These are phyloP conservation scores for Syrista parreyssii DNA, from an alignment of 2,888 invertebrate genomes.

Conservation along the genomic window DNA sequence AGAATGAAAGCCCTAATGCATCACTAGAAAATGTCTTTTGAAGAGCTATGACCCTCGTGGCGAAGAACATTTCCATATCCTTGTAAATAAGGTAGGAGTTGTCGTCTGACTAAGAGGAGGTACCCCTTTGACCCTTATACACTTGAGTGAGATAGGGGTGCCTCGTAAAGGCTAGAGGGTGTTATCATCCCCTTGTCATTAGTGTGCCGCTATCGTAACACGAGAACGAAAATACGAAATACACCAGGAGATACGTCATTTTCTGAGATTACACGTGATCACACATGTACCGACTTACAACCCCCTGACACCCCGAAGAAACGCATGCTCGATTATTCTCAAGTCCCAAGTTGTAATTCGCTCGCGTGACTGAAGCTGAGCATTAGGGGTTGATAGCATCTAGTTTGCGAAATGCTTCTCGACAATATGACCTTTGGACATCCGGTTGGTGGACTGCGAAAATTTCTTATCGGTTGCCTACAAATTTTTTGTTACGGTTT, in stretches of 20 bases:
- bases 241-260: background rate
- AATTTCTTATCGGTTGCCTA: background rate
- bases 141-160: background rate
- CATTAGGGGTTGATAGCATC: background rate
- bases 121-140: background rate
- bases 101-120: background rate
- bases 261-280: background rate
- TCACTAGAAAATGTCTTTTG: background rate
- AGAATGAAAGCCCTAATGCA: background rate
- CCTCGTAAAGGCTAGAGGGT: background rate
- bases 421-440: background rate
- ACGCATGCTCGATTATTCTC: background rate
- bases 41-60: background rate
- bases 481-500: background rate
- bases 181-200: background rate
- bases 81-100: constrained; percentile 12
- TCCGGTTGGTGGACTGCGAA: background rate
- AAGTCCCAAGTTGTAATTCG: background rate
- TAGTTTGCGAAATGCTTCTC: background rate
- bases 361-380: background rate
- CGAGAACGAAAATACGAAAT: background rate
- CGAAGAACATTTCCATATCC: constrained; percentile 2
- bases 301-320: no score
- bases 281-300: background rate
- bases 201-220: background rate